Evolutionary conservation across 2,888 invertebrate species (phyloP), one percentile per base, ranked within the genome.

Genomic region (Lycophotia porphyrea): DNA sequence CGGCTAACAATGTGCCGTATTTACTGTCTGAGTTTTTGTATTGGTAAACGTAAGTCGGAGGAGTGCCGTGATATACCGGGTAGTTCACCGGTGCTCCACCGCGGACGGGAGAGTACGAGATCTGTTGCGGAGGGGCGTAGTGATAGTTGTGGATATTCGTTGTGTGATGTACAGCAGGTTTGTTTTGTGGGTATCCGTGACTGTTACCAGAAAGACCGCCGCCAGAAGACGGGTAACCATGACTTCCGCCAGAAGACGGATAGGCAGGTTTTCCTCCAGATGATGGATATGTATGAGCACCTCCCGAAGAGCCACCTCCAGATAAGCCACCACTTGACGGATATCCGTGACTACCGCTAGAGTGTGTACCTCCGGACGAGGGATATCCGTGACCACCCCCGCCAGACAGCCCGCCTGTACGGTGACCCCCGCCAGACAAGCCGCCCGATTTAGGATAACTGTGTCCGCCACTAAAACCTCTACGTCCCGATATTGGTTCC

Each of bases 21-120:
- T 95, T 95, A 86, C 96, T 96, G 68, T 94, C 95, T 0, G 96
- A 96, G 80, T 96, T 90, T 81, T 94, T 93, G 87, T 95, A 94
- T 74, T 95, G 88, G 79, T 96, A 95, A 13, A 96, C 95, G 84
- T 95, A 95, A 36, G 90, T 93, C 4, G 96, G 96, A 5, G 95
- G 96, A 0, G 90, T 68, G 18, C 94, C 94, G 8, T 84, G 94
- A 82, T 95, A 96, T 5, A 95, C 95, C 42, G 96, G 96, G 75
- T 95, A 96, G 79, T 69, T 88, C 27, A 90, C 71, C 18, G 94
- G 88, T 1, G 91, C 83, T 9, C 92, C 93, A 3, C 95, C 95
- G 55, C 90, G 90, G 1, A 83, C 81, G 1, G 94, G 92, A 0
- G 92, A 88, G 81, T 95, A 95, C 55, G 90, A 91, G 71, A 96